Evolutionary conservation across 2,888 invertebrate species (phyloP).

Genomic region (Megastigmus dorsalis): DNA sequence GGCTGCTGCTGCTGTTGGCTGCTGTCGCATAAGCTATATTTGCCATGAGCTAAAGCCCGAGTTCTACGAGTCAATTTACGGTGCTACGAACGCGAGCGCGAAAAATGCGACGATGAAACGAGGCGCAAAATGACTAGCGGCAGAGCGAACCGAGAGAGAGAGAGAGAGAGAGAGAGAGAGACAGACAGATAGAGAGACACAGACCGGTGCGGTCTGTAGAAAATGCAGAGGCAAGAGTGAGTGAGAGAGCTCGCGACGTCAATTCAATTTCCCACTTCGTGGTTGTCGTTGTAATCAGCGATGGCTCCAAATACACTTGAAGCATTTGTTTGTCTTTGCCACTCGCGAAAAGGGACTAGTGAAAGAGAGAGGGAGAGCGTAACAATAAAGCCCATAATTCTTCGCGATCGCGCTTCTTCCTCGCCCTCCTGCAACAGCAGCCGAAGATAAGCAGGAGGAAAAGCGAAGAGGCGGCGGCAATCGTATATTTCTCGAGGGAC

Average conservation of each 20-base stretch:
- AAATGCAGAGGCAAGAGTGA: neutral
- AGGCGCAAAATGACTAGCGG: neutral
- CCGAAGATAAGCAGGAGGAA: conserved; percentile 32
- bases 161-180: neutral
- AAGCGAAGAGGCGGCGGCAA: conserved; percentile 30
- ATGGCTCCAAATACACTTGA: neutral
- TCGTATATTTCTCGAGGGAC: conserved; percentile 48
- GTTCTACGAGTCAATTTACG: neutral
- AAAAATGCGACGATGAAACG: neutral
- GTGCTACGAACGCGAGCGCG: neutral
- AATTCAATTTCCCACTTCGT: conserved; percentile 20
- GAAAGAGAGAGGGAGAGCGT: too few species aligned
- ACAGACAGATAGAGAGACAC: neutral
- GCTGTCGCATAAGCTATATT: neutral
- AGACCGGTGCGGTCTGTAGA: too few species aligned
- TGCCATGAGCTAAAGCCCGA: neutral
- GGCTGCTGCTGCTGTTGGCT: too few species aligned
- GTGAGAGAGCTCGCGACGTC: neutral
- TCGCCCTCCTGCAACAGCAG: neutral
- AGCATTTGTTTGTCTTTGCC: too few species aligned
- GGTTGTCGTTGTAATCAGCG: conserved; percentile 16
- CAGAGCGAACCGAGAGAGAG: neutral
- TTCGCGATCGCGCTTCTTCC: conserved; percentile 33
- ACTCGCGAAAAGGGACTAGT: too few species aligned
- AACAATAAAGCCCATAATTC: conserved; percentile 54